Conservation (phyloP, 2,797 vertebrate genomes). For the Megalops cyprinoides region DNA sequence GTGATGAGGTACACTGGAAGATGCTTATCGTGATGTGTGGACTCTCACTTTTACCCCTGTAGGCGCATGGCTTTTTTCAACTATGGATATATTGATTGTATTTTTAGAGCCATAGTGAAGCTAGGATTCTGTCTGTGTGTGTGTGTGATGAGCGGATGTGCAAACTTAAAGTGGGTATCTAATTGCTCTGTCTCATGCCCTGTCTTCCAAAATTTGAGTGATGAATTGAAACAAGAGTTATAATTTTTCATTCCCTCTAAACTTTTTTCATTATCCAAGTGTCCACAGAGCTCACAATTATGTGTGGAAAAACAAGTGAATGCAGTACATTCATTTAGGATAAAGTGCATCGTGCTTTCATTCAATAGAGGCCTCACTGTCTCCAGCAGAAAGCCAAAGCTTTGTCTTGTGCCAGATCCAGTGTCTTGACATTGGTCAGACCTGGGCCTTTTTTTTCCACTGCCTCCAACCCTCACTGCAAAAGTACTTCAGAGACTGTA, state of each 20-base stretch:
- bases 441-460: not conserved
- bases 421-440: no score
- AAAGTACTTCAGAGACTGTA: not conserved
- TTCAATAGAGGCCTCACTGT: not conserved
- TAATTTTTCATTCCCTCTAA: not conserved
- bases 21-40: not conserved
- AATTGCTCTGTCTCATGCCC: not conserved
- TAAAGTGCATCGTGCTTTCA: not conserved
- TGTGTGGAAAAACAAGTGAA: no score
- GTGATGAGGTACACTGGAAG: not conserved
- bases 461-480: not conserved
- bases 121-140: no score
- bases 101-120: no score
- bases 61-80: no score
- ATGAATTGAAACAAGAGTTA: not conserved
- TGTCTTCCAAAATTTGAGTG: not conserved
- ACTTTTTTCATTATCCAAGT: not conserved
- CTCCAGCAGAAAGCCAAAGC: not conserved
- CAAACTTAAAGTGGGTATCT: no score
- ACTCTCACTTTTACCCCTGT: not conserved
- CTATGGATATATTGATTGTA: no score
- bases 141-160: no score
- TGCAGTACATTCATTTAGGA: no score
- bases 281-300: not conserved
- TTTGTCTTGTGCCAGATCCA: not conserved